Conservation (phyloP, 2,888 invertebrate genomes). For the Aleiodes testaceus region DNA sequence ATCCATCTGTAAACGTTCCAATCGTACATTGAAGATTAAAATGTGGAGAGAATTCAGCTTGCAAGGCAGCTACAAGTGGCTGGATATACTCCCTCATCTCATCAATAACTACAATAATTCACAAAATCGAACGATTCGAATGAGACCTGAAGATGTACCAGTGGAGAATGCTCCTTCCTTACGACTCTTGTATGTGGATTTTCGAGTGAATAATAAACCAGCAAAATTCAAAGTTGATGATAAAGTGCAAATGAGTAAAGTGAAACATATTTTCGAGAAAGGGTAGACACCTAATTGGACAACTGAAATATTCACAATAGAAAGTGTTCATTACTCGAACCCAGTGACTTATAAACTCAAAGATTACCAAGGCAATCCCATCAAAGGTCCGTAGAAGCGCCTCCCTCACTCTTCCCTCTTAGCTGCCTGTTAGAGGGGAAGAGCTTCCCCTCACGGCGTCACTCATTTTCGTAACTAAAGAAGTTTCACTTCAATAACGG, state of each 20-base stretch:
- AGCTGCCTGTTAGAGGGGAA: too few species aligned
- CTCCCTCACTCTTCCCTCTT: too few species aligned
- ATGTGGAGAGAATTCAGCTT: slow-evolving; percentile 43
- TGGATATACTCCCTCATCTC: slow-evolving; percentile 45
- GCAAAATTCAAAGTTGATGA: slow-evolving; percentile 57
- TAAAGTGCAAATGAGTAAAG: slow-evolving; percentile 61
- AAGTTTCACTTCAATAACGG: too few species aligned
- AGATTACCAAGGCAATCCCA: slow-evolving; percentile 50
- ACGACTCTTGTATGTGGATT: background rate
- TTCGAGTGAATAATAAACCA: slow-evolving; percentile 4
- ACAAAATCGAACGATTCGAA: slow-evolving; percentile 63
- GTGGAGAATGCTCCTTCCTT: slow-evolving; percentile 46
- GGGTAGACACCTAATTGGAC: slow-evolving; percentile 65
- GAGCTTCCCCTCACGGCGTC: too few species aligned
- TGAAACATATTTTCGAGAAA: slow-evolving; percentile 62
- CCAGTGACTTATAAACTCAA: slow-evolving; percentile 58
- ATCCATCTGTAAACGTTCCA: slow-evolving; percentile 53
- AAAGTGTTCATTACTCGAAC: slow-evolving; percentile 53
- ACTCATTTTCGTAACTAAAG: too few species aligned
- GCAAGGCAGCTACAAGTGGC: slow-evolving; percentile 31
- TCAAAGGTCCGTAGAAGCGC: too few species aligned
- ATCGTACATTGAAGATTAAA: slow-evolving; percentile 46
- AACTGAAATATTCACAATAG: slow-evolving; percentile 63
- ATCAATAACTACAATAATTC: slow-evolving; percentile 58
- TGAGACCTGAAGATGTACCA: slow-evolving; percentile 46